These are phyloP conservation scores for Carassius auratus DNA, from an alignment of 2,113 vertebrate genomes.

Conservation along the genomic window DNA sequence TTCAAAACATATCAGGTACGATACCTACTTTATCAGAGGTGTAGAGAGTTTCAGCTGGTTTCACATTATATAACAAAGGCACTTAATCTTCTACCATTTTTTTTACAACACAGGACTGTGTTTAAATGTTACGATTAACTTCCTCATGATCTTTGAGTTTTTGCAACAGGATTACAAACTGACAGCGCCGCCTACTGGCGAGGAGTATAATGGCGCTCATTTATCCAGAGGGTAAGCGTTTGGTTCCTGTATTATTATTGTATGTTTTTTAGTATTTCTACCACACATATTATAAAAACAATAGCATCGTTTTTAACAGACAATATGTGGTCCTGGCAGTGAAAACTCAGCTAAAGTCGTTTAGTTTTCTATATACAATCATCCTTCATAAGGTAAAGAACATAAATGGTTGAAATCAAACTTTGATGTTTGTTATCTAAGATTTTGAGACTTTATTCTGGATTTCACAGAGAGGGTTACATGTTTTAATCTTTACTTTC, in stretches of 20 bases:
- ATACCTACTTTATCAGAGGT: conserved; percentile 12
- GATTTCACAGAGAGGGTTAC: too few species aligned
- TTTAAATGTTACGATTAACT: background rate
- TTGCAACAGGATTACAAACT: background rate
- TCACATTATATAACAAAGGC: conserved; percentile 19
- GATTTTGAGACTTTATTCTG: too few species aligned
- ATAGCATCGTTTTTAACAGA: background rate
- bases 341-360: too few species aligned
- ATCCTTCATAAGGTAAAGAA: too few species aligned
- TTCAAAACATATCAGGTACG: background rate
- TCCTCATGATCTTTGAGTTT: background rate
- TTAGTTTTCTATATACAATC: too few species aligned
- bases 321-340: too few species aligned
- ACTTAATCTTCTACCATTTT: background rate
- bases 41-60: background rate
- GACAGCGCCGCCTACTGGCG: background rate
- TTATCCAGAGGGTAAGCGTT: background rate
- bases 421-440: too few species aligned
- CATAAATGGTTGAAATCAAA: too few species aligned
- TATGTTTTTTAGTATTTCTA: background rate
- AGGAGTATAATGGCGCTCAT: background rate
- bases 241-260: background rate
- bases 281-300: background rate
- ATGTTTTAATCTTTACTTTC: background rate
- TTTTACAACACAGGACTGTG: too few species aligned